phyloP scores from a whole-genome alignment of 2,888 invertebrate genomes.

The Itoplectis maculator region DNA sequence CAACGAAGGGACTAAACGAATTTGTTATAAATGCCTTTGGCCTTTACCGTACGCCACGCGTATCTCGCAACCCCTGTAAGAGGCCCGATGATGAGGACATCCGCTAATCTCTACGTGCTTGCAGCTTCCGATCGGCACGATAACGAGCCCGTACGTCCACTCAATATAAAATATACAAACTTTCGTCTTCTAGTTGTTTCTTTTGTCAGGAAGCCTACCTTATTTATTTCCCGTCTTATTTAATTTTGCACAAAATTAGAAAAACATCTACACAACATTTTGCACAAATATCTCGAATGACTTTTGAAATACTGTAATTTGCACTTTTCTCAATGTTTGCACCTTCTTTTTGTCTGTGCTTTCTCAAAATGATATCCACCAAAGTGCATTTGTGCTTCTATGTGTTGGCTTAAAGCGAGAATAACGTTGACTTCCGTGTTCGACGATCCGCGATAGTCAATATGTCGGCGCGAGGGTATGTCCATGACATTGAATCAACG shows the following conservation, averaged over 20 bases:
- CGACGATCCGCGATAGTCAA: neutral
- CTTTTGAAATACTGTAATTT: no score
- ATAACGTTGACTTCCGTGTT: neutral
- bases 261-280: neutral
- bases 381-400: neutral
- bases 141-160: conserved; percentile 62
- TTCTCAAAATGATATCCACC: neutral
- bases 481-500: neutral
- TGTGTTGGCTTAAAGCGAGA: neutral
- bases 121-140: conserved; percentile 45
- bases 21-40: conserved; percentile 68
- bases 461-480: neutral
- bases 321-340: neutral
- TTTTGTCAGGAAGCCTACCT: neutral
- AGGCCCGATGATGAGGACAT: conserved; percentile 55
- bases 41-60: conserved; percentile 66
- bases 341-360: neutral
- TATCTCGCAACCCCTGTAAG: conserved; percentile 61
- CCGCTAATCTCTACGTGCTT: conserved; percentile 61
- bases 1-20: conserved; percentile 41
- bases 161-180: conserved; percentile 33
- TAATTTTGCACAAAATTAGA: neutral
- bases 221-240: neutral
- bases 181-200: neutral
- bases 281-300: no score